Percentiles rank a stretch among this genome's conserved stretches.
phyloP scores from a whole-genome alignment of 1,140 invertebrate genomes.

The Hylyphantes graminicola region DNA sequence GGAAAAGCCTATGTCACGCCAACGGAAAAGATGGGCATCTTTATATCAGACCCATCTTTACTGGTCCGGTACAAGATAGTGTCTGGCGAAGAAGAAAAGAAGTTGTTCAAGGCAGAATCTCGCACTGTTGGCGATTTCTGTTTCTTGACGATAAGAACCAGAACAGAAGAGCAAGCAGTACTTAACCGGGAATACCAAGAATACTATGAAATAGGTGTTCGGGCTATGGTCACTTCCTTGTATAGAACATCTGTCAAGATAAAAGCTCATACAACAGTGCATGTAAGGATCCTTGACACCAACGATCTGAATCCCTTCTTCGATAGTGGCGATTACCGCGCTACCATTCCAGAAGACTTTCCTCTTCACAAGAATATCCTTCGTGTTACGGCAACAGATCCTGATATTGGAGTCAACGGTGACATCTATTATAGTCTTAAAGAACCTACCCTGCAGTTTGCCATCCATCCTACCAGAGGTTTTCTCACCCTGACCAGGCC shows the following conservation, averaged over 20 bases:
- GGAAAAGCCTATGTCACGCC: conserved; percentile 81
- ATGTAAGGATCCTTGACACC: conserved; percentile 83
- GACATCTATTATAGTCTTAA: conserved; percentile 95
- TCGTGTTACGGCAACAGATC: conserved; percentile 81
- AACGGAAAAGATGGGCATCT: conserved; percentile 77
- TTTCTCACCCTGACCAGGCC: conserved; percentile 85
- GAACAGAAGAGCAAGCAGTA: conserved; percentile 84
- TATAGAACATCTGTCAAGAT: conserved; percentile 55
- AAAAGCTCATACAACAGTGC: conserved; percentile 72
- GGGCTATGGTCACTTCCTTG: conserved; percentile 72
- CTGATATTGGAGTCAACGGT: conserved; percentile 91
- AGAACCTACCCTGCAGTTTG: conserved; percentile 83
- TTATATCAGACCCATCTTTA: conserved; percentile 66
- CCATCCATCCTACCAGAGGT: conserved; percentile 92
- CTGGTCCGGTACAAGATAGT: conserved; percentile 83
- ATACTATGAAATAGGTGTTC: conserved; percentile 82
- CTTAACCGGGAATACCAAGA: conserved; percentile 91
- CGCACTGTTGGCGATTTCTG: conserved; percentile 87
- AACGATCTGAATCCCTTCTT: conserved; percentile 95
- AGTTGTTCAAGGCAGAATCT: conserved; percentile 93
- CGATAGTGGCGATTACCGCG: conserved; percentile 80
- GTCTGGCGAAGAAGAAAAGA: conserved; percentile 85
- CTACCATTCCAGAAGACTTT: conserved; percentile 86
- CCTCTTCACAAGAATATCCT: conserved; percentile 77
- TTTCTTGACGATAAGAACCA: conserved; percentile 87